Evolutionary conservation across 2,113 vertebrate species (phyloP).

Genomic region (Rhynchomys soricoides): DNA sequence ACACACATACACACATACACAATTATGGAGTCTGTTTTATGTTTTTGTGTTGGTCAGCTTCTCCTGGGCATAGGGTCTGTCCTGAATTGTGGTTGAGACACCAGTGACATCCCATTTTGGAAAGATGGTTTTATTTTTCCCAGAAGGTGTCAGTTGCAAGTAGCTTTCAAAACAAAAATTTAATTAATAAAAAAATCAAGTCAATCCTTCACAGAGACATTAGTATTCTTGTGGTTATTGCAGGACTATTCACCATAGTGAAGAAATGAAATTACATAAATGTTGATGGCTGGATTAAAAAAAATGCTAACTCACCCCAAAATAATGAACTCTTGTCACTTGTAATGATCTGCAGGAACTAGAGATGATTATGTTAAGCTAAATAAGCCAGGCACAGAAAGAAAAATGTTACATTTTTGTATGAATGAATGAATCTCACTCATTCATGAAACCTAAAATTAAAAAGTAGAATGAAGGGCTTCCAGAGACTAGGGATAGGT

Average conservation of each 20-base stretch:
- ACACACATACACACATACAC: neutral
- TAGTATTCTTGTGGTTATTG: neutral
- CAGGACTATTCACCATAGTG: neutral
- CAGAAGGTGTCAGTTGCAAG: neutral
- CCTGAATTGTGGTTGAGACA: neutral
- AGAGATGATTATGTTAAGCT: neutral
- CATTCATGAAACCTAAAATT: neutral
- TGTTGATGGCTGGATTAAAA: neutral
- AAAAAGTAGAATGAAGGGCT: no score
- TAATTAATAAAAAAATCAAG: neutral
- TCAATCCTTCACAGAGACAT: neutral
- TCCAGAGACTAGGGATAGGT: neutral
- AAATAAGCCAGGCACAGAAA: neutral
- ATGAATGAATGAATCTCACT: no score
- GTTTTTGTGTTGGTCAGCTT: neutral
- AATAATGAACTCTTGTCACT: neutral
- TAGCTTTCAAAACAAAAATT: neutral
- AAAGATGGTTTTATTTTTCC: neutral
- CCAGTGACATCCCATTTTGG: neutral
- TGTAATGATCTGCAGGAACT: neutral
- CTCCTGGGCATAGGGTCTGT: neutral
- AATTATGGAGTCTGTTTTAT: neutral
- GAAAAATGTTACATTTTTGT: neutral
- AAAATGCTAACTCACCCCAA: neutral
- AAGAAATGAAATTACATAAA: neutral